phyloP scores from a whole-genome alignment of 2,888 invertebrate species.

The Tipula helvola region DNA sequence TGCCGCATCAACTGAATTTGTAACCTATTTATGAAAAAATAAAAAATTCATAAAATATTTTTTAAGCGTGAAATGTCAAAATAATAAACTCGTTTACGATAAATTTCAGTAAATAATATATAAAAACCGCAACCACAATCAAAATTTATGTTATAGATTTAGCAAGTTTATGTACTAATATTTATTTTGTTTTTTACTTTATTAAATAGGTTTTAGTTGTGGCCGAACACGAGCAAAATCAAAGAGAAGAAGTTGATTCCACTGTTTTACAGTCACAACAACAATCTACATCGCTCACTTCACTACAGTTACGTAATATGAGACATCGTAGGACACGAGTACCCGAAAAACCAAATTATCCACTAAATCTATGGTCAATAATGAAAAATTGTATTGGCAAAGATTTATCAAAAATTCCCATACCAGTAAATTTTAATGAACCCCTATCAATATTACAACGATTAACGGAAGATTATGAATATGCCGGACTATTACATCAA shows the following conservation, averaged over 20 bases:
- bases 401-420: slow-evolving; percentile 97
- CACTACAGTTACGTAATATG: slow-evolving; percentile 21
- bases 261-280: slow-evolving; percentile 20
- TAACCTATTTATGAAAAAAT: neutral
- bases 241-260: slow-evolving; percentile 26
- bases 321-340: slow-evolving; percentile 65
- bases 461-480: slow-evolving; percentile 96
- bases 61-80: neutral
- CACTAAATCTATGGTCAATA: slow-evolving; percentile 95
- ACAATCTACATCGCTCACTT: slow-evolving; percentile 26
- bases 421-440: slow-evolving; percentile 99
- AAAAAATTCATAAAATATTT: neutral
- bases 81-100: neutral
- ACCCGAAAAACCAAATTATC: slow-evolving; percentile 88
- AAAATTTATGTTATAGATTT: neutral
- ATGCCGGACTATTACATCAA: slow-evolving; percentile 77
- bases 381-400: slow-evolving; percentile 99
- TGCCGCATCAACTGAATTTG: neutral
- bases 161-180: neutral
- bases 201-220: slow-evolving; percentile 38
- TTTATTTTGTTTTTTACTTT: neutral
- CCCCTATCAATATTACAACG: slow-evolving; percentile 94
- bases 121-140: neutral
- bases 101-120: neutral
- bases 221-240: slow-evolving; percentile 36